Conservation (phyloP, 2,888 invertebrate species). For the Strigamia crassipes region DNA sequence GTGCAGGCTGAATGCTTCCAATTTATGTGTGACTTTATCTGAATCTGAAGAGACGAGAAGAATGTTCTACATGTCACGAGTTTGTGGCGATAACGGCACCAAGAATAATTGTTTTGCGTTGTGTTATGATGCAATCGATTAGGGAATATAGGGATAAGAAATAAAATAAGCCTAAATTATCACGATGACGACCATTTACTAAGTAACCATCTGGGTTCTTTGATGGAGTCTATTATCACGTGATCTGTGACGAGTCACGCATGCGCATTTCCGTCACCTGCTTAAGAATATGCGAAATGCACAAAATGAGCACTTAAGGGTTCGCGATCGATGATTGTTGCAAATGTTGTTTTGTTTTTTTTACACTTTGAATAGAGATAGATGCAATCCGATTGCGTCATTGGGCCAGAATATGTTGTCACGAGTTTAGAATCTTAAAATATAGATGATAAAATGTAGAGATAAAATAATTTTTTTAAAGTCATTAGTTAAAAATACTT, state of each 20-base stretch:
- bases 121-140: background rate
- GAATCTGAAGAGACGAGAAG: background rate
- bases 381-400: background rate
- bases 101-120: background rate
- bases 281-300: conserved; percentile 19
- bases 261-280: conserved; percentile 34
- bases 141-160: background rate
- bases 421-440: background rate
- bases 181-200: background rate
- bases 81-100: background rate
- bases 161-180: too few relatives aligned
- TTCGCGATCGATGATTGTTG: background rate
- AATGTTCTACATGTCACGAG: background rate
- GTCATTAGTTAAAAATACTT: background rate
- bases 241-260: conserved; percentile 40
- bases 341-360: background rate
- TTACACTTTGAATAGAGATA: background rate
- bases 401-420: background rate
- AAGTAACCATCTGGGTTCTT: conserved; percentile 18
- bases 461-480: background rate
- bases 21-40: conserved; percentile 19
- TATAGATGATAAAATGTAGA: background rate
- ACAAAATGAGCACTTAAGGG: background rate
- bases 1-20: conserved; percentile 14
- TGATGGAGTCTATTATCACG: conserved; percentile 37